Evolutionary conservation across 1,140 invertebrate species (phyloP), one percentile per base, ranked within the genome.

Genomic region (Eumeta japonica): DNA sequence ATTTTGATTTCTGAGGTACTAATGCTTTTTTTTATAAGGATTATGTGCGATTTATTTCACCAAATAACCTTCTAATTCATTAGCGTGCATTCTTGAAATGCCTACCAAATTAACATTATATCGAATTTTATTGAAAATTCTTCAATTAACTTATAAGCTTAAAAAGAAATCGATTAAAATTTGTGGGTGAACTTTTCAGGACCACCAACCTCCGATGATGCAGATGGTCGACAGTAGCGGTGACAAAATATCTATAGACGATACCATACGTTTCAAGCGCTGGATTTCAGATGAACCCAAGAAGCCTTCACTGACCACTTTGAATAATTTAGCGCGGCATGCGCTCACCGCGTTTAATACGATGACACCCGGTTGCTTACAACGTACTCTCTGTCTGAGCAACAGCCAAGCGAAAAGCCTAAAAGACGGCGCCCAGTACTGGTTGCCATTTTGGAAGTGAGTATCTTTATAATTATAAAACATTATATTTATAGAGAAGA

Each of bases 371-470:
- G 36, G 78, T 18, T 87, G 85, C 52, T 55, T 87, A n/a, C 75
- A 80, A 15, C 72, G 77, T 39, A 62, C 66, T 4, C 58, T 87
- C 1, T 87, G 84, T 51, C 66, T 83, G 24, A 81, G 83, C 18
- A 87, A 87, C 52, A 80, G 65, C 38, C 76, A 73, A 39, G 82
- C 82, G 0, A 79, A 78, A 36, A 52, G 56, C 12, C 53, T 77
- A 16, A 46, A 54, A 0, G 75, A 78, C 28, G 70, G 62, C 9
- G 78, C 78, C 27, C 79, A 77, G 55, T 78, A 84, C 44, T 84
- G 83, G 81, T 55, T 86, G 30, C 84, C 85, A 10, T 64, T 86
- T 32, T 86, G 84, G 84, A 83, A 84, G 85, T 86, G 75, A 64
- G 61, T 70, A 51, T 34, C 10, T 40, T 2, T 19, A 16, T 34